Percentiles rank a stretch among this genome's conserved stretches.
These are phyloP conservation scores for Thomomys bottae DNA, from an alignment of 2,113 vertebrate species.

Conservation along the genomic window DNA sequence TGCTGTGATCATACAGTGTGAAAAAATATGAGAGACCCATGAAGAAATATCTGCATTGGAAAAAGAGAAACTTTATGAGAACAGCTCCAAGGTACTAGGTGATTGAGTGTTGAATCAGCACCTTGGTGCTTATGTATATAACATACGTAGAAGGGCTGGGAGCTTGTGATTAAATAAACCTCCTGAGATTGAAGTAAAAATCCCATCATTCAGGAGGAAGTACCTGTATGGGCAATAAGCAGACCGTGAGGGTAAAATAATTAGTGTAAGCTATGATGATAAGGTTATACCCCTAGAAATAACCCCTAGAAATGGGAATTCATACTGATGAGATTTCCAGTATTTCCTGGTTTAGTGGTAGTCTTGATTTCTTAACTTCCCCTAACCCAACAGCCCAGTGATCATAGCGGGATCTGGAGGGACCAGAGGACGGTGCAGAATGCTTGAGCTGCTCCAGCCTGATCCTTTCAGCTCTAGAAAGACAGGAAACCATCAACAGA, in stretches of 20 bases:
- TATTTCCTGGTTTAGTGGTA: neutral
- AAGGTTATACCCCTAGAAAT: neutral
- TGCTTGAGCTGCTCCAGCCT: neutral
- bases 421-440: neutral
- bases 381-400: neutral
- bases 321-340: neutral
- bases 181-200: slow-evolving; percentile 30
- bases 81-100: neutral
- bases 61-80: neutral
- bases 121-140: neutral
- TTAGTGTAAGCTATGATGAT: neutral
- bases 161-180: neutral
- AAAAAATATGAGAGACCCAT: neutral
- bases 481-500: neutral
- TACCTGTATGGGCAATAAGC: neutral
- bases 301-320: neutral
- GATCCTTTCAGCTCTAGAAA: neutral
- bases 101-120: neutral
- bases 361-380: neutral
- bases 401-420: too few relatives aligned
- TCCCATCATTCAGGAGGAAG: neutral
- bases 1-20: neutral
- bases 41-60: neutral
- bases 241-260: neutral
- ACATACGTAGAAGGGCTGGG: neutral